Base-by-base conservation (phyloP, 2,797 vertebrate species). In the Staurois parvus region DNA sequence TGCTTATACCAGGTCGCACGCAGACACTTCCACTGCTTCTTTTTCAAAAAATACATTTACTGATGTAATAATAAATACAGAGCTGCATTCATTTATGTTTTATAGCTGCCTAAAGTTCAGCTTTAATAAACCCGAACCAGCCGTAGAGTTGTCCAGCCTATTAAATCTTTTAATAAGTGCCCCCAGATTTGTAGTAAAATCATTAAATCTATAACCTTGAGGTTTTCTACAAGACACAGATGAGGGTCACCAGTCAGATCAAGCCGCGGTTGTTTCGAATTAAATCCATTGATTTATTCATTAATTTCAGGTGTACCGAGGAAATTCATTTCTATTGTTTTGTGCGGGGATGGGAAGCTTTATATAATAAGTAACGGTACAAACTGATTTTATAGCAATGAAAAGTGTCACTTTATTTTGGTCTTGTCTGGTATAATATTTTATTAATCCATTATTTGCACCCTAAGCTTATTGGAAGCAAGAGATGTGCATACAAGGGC, bases 281-380 rank as follows among this genome's bases (percentile, higher is more conserved):
- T 37, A 72, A 68, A 59, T 81, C 30, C 68, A 32, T 70, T 81
- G 79, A 81, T 81, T 81, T 81, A 81, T 81, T 72, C 79, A 81
- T 81, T 81, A 67, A 83, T 74, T 75, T 66, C 72, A 19, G 72
- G 72, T 34, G 29, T 4, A 72, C 24, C 30, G 3, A 37, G 67
- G 4, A 81, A 62, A 81, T 81, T 72, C 79, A 81, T 81, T 62
- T n/a, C 68, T 15, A 13, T 26, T 4, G 42, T 37, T 5, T 24
- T 10, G 48, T n/a, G 48, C 29, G 48, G 9, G 67, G 37, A 28
- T n/a, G 2, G 24, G 28, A 30, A 48, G 8, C 45, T 9, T 59
- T 29, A 32, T 21, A 4, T 81, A 32, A n/a, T 28, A 29, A 37
- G 68, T 59, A 28, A 32, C 19, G 30, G 9, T 21, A 21, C 1